phyloP scores from a whole-genome alignment of 2,888 invertebrate species.

The Noctuana brunneofusca region DNA sequence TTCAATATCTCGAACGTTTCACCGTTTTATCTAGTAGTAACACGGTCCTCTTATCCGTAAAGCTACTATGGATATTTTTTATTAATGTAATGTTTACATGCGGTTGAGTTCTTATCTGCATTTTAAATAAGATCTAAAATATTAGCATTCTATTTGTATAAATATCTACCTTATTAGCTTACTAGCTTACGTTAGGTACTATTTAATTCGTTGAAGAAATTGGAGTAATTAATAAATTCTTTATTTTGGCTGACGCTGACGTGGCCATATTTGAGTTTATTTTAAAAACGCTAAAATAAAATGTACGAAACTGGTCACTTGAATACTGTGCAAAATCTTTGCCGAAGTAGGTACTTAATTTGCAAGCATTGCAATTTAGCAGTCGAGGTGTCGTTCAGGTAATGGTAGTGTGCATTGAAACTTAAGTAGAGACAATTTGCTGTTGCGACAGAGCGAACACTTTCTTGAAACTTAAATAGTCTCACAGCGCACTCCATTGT shows the following conservation, averaged over 20 bases:
- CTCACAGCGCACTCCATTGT: conserved; percentile 16
- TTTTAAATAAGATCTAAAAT: neutral
- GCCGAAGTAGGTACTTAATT: conserved; percentile 9
- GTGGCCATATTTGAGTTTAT: neutral
- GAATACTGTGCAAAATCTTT: conserved; percentile 12
- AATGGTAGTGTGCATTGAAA: conserved; percentile 31
- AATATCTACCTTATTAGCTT: too few species aligned
- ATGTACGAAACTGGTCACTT: neutral
- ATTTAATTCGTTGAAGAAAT: conserved; percentile 8
- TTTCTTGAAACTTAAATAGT: conserved; percentile 32
- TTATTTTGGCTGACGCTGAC: neutral
- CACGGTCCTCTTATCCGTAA: neutral
- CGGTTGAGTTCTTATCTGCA: neutral
- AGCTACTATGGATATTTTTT: neutral
- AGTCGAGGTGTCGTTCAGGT: conserved; percentile 24
- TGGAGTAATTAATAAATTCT: conserved; percentile 15
- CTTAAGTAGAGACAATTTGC: conserved; percentile 29
- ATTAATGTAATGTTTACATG: too few species aligned
- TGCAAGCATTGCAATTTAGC: conserved; percentile 29
- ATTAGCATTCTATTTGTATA: neutral
- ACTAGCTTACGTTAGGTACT: too few species aligned
- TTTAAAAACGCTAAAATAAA: neutral
- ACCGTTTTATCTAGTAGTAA: neutral
- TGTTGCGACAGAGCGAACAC: conserved; percentile 24
- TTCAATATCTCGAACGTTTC: conserved; percentile 18